These are phyloP conservation scores for Melierax canorus DNA, from an alignment of 2,113 vertebrate genomes.

Conservation along the genomic window DNA sequence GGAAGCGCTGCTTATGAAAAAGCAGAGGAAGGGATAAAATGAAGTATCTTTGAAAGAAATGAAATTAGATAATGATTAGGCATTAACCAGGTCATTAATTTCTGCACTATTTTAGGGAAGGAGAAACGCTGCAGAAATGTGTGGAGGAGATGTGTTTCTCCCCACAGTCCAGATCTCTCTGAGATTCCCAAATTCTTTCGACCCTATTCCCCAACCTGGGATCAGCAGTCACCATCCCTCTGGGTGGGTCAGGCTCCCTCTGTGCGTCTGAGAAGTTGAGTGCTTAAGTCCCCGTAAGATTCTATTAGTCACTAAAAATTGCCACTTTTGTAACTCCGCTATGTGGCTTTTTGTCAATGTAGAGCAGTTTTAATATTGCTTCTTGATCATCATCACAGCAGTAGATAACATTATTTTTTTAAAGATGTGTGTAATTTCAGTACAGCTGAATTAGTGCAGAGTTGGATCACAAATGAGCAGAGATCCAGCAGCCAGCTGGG, in stretches of 20 bases:
- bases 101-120: conserved; percentile 14
- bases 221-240: background rate
- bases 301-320: background rate
- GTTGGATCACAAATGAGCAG: background rate
- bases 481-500: background rate
- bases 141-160: background rate
- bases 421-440: background rate
- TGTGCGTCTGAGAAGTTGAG: background rate
- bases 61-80: background rate
- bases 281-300: background rate
- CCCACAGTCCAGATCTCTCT: background rate
- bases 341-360: background rate
- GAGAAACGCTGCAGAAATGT: background rate
- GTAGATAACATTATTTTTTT: background rate
- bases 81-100: conserved; percentile 38
- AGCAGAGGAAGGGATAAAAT: background rate
- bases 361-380: background rate
- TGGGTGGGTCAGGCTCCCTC: background rate
- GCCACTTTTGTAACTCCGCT: background rate
- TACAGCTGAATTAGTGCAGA: background rate
- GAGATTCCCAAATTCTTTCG: background rate
- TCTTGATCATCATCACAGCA: conserved; percentile 7
- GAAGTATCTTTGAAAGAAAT: background rate
- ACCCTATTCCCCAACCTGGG: background rate
- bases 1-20: background rate